Evolutionary conservation across 2,888 invertebrate species (phyloP).

Genomic region (Eristalis tenax): DNA sequence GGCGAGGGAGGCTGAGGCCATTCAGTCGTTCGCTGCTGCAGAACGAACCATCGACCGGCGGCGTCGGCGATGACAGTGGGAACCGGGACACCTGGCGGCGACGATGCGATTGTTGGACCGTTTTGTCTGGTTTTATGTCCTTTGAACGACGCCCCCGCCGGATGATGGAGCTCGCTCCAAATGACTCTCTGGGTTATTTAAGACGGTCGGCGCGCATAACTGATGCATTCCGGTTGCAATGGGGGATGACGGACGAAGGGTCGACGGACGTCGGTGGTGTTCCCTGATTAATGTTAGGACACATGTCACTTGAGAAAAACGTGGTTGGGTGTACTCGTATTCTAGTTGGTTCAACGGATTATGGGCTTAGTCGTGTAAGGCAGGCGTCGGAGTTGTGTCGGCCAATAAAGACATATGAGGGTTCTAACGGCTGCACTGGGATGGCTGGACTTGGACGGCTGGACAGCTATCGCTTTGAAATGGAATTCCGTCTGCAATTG

Average conservation of each 20-base stretch:
- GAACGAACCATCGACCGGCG: conserved; percentile 42
- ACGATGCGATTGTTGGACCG: conserved; percentile 3
- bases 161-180: conserved; percentile 2
- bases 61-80: conserved; percentile 38
- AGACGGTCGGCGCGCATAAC: conserved; percentile 33
- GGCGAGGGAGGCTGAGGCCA: conserved; percentile 9
- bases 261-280: not conserved
- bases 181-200: conserved; percentile 27
- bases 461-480: too few species aligned
- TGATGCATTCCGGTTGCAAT: conserved; percentile 14
- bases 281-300: conserved; percentile 39
- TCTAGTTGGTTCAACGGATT: conserved; percentile 17
- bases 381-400: not conserved
- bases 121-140: conserved; percentile 2
- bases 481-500: too few species aligned
- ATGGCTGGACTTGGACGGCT: not conserved
- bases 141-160: not conserved
- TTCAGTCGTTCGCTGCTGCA: not conserved
- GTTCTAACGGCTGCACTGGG: not conserved
- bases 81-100: conserved; percentile 39
- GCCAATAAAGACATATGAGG: not conserved
- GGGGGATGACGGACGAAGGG: not conserved
- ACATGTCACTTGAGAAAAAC: conserved; percentile 15
- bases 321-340: not conserved
- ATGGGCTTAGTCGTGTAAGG: conserved; percentile 31